Evolutionary conservation across 2,113 vertebrate genomes (phyloP).

Genomic region (Larimichthys crocea): DNA sequence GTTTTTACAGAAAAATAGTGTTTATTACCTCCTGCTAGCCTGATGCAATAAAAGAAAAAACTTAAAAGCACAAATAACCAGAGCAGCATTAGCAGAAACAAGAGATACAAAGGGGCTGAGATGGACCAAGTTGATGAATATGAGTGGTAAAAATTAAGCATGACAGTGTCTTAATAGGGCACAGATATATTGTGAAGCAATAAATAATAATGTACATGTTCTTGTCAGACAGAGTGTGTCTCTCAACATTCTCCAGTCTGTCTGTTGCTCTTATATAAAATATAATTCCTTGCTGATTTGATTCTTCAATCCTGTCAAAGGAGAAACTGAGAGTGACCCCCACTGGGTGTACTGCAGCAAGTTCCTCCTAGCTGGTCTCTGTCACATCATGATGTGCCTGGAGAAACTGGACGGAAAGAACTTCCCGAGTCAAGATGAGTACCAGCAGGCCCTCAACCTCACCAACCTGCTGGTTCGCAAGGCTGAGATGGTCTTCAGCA

Average conservation of each 20-base stretch:
- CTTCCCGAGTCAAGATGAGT: slow-evolving; percentile 69
- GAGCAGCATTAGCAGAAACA: too few species aligned
- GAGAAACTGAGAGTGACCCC: slow-evolving; percentile 72
- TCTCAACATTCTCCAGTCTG: not conserved
- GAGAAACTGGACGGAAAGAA: slow-evolving; percentile 70
- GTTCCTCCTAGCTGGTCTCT: slow-evolving; percentile 79
- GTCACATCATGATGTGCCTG: slow-evolving; percentile 75
- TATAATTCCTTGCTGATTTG: not conserved
- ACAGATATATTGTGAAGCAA: not conserved
- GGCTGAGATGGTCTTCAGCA: slow-evolving; percentile 79
- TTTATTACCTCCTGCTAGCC: not conserved
- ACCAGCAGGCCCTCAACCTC: slow-evolving; percentile 60
- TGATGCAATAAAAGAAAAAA: not conserved
- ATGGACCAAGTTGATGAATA: not conserved
- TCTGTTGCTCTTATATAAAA: not conserved
- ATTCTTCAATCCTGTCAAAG: slow-evolving; percentile 58
- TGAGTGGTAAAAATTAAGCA: not conserved
- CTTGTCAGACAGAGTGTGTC: not conserved
- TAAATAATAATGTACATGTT: not conserved
- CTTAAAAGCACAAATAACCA: too few species aligned
- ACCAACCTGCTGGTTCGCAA: slow-evolving; percentile 76
- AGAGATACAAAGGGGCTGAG: too few species aligned
- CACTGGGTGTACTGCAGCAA: slow-evolving; percentile 84
- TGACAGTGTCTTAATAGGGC: not conserved
- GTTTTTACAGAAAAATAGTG: not conserved